Conservation (phyloP, 2,888 invertebrate species). For the Ernsta delagoae region DNA sequence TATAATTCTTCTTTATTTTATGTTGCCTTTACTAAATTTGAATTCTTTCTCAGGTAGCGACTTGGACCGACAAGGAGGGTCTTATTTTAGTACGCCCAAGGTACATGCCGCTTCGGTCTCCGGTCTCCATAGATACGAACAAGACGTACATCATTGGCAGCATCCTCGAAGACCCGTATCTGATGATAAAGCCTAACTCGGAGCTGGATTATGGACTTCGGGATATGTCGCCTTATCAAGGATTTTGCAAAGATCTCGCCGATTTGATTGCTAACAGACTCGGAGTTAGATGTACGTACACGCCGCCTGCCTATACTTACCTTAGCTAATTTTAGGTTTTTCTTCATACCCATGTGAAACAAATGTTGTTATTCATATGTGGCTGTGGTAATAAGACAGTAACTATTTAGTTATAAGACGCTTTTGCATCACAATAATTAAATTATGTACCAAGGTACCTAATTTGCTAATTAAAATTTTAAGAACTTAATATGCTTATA, state of each 20-base stretch:
- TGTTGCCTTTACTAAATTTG: too few relatives aligned
- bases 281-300: slow-evolving; percentile 92
- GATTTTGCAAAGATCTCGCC: slow-evolving; percentile 96
- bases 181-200: slow-evolving; percentile 88
- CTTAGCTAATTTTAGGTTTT: too few relatives aligned
- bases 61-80: slow-evolving; percentile 93
- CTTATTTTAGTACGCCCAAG: slow-evolving; percentile 90
- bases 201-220: slow-evolving; percentile 21
- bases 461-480: too few relatives aligned
- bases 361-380: too few relatives aligned
- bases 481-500: too few relatives aligned
- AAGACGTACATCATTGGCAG: slow-evolving; percentile 95
- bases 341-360: too few relatives aligned
- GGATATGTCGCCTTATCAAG: slow-evolving; percentile 84
- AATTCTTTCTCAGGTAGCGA: slow-evolving; percentile 89
- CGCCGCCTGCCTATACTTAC: too few relatives aligned
- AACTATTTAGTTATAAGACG: too few relatives aligned
- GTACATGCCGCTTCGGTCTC: slow-evolving; percentile 88
- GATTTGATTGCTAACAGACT: slow-evolving; percentile 92
- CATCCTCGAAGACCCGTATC: slow-evolving; percentile 94
- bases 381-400: too few relatives aligned
- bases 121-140: slow-evolving; percentile 90
- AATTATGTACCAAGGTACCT: too few relatives aligned
- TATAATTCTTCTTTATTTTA: too few relatives aligned
- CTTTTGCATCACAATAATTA: too few relatives aligned